Evolutionary conservation across 2,113 vertebrate genomes (phyloP), one percentile per base, ranked within the genome.

Genomic region (Grammomys dolichurus): DNA sequence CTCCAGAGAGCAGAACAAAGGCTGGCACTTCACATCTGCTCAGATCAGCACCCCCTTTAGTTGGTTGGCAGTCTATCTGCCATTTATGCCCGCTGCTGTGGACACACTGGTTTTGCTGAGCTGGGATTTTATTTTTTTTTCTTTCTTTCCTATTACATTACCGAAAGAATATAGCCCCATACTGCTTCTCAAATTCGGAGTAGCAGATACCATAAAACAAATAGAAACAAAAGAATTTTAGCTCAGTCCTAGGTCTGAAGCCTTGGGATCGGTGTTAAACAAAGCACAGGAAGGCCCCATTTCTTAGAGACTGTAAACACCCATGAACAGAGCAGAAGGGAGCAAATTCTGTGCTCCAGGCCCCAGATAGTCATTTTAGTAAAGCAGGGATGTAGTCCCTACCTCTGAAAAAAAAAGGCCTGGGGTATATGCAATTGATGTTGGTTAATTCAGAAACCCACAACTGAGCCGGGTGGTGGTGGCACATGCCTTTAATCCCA

Each of bases 1-100:
- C 97, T 96, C 98, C 95, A 48, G 96, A 93, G 96, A 65, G 97
- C 67, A 95, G 97, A 98, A 98, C 94, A 98, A 98, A 97, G 97
- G 95, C 95, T 77, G 96, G 96, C 97, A 92, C 97, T 98, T 98
- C 97, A 94, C 95, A 93, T 92, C 93, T 93, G 65, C 97, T 97
- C 97, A 96, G 95, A 60, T 96, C 78, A 95, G 8, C n/a, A 6
- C 19, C 26, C 92, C 87, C 73, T 94, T 26, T 19, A 73, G 87
- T 28, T 0, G 85, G 89, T 36, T 12, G 84, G 88, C 28, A 46
- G 97, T 98, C 97, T 89, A 46, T 96, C 96, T 95, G 96, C 97
- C 94, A 96, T 97, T 98, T 98, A 96, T 97, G 98, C 97, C 97
- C 72, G 95, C 91, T 92, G 40, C 13, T 5, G 54, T 26, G 77